phyloP scores from a whole-genome alignment of 2,888 invertebrate species.

The Eustalomyia histrio region DNA sequence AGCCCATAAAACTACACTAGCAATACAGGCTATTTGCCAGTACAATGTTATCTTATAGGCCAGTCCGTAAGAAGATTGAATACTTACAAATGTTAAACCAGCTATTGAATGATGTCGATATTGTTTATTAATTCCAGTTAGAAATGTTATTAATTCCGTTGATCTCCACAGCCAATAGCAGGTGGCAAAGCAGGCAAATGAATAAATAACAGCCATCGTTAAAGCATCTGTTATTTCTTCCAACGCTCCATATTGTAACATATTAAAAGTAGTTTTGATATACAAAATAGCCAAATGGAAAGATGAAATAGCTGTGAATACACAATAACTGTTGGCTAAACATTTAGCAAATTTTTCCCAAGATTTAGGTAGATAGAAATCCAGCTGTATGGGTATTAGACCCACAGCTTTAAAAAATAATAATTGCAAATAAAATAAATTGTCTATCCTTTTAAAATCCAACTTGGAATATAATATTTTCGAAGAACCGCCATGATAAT shows the following conservation, averaged over 20 bases:
- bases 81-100: constrained; percentile 74
- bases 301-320: constrained; percentile 64
- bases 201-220: constrained; percentile 73
- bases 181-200: constrained; percentile 71
- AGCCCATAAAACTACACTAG: constrained; percentile 72
- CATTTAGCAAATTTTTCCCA: constrained; percentile 35
- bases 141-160: constrained; percentile 62
- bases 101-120: constrained; percentile 75
- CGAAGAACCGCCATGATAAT: constrained; percentile 38
- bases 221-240: constrained; percentile 74
- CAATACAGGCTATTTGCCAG: constrained; percentile 71
- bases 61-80: constrained; percentile 64
- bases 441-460: constrained; percentile 65
- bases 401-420: constrained; percentile 68
- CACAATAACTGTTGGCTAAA: constrained; percentile 56
- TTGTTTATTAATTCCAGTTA: constrained; percentile 68
- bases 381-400: constrained; percentile 67
- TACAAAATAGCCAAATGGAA: constrained; percentile 71
- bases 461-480: constrained; percentile 65
- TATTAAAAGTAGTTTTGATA: constrained; percentile 70
- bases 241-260: constrained; percentile 69
- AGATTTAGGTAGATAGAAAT: constrained; percentile 60
- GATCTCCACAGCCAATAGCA: constrained; percentile 72
- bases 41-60: constrained; percentile 66
- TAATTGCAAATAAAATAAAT: constrained; percentile 69